These are phyloP conservation scores for Oasisia sp. DNA, from an alignment of 2,888 invertebrate species.

Conservation along the genomic window DNA sequence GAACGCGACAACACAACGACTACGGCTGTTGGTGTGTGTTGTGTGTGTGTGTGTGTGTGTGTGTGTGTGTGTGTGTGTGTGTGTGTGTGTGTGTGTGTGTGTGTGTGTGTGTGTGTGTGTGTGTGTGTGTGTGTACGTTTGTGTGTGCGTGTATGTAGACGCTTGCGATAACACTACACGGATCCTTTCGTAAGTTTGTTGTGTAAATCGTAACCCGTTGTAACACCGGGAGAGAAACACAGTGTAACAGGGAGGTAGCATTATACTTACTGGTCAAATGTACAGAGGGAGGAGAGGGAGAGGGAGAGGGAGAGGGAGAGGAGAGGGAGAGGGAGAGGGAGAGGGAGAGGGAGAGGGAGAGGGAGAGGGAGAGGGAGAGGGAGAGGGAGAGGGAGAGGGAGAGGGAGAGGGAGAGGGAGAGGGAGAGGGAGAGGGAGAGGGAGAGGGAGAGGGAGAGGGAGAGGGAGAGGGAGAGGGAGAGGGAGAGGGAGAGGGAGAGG, in stretches of 20 bases:
- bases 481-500: background rate
- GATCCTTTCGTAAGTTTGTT: no score
- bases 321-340: no score
- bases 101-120: background rate
- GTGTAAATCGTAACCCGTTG: background rate
- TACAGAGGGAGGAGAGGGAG: no score
- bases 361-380: background rate
- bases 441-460: constrained; percentile 19
- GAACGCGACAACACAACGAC: background rate
- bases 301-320: no score
- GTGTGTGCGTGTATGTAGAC: no score
- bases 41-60: no score
- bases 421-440: background rate
- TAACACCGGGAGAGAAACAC: background rate
- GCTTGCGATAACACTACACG: no score
- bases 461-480: background rate
- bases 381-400: constrained; percentile 17
- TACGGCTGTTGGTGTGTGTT: background rate
- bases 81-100: background rate
- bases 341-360: no score
- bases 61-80: no score
- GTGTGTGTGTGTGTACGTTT: no score
- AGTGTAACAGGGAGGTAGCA: background rate
- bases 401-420: background rate
- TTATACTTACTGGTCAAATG: no score